Conservation (phyloP, 2,888 invertebrate species). For the Malacosoma neustria region DNA sequence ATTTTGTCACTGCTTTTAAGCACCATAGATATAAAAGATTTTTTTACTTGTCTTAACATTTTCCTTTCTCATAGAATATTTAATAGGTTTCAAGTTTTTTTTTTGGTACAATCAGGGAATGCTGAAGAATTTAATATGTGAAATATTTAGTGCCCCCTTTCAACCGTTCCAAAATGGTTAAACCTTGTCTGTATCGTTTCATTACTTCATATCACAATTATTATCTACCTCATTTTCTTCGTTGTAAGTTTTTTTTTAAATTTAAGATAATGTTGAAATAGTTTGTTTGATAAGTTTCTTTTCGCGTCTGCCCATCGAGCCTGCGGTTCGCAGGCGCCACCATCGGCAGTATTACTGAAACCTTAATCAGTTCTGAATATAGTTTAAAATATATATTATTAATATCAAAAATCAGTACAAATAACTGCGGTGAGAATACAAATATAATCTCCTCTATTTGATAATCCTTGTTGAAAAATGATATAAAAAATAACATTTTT, state of each 20-base stretch:
- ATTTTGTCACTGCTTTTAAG: too few species aligned
- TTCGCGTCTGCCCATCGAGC: conserved; percentile 35
- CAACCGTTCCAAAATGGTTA: conserved; percentile 10
- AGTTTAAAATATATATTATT: too few species aligned
- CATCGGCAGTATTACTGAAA: neutral
- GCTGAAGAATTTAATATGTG: conserved; percentile 4
- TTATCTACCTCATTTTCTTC: conserved; percentile 71
- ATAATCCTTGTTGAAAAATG: too few species aligned
- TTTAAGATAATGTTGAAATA: conserved; percentile 41
- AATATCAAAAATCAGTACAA: too few species aligned
- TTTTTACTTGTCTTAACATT: too few species aligned
- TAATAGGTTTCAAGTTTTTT: too few species aligned
- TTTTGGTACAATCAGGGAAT: neutral
- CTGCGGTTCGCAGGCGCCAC: conserved; percentile 11
- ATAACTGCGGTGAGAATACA: too few species aligned
- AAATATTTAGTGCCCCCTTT: conserved; percentile 1
- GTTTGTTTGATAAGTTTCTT: conserved; percentile 8
- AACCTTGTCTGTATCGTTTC: conserved; percentile 18
- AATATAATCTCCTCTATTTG: too few species aligned
- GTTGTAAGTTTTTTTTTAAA: conserved; percentile 60
- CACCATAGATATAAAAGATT: too few species aligned
- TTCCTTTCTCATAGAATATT: too few species aligned
- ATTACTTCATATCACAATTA: conserved; percentile 69
- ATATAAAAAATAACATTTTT: too few species aligned
- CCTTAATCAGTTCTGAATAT: neutral